phyloP scores from a whole-genome alignment of 2,113 vertebrate species.

The Lichenostomus cassidix region DNA sequence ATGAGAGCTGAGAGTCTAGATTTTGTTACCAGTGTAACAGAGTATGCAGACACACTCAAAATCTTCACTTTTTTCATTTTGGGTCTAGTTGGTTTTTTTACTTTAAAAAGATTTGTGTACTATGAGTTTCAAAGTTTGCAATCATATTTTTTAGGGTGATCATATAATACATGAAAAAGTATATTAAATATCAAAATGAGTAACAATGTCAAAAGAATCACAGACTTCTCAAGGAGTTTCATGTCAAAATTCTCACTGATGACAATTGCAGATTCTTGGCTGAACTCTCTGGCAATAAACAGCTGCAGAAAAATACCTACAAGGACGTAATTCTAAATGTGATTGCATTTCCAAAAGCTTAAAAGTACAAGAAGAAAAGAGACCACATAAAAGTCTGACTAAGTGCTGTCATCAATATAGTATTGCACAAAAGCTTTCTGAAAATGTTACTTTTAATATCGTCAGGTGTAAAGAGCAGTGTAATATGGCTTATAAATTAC shows the following conservation, averaged over 20 bases:
- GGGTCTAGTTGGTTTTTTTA: neutral
- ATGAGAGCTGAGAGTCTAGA: neutral
- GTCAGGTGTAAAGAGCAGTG: neutral
- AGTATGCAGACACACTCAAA: neutral
- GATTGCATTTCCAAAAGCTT: neutral
- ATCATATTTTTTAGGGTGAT: neutral
- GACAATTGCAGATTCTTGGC: neutral
- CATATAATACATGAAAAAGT: neutral
- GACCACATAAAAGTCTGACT: neutral
- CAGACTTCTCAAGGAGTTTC: neutral
- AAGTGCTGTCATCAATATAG: neutral
- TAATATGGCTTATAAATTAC: conserved; percentile 24
- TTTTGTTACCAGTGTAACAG: neutral
- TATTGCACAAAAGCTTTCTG: neutral
- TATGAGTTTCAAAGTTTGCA: neutral
- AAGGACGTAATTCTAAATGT: neutral
- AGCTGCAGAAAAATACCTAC: neutral
- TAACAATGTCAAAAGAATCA: neutral
- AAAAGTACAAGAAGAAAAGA: neutral
- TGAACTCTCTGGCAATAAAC: neutral
- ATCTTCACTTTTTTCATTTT: neutral
- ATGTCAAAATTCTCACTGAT: neutral
- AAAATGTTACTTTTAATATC: conserved; percentile 34
- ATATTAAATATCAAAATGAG: neutral
- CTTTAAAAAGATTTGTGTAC: neutral